Evolutionary conservation across 2,113 vertebrate genomes (phyloP).

Genomic region (Oncorhynchus kisutch): DNA sequence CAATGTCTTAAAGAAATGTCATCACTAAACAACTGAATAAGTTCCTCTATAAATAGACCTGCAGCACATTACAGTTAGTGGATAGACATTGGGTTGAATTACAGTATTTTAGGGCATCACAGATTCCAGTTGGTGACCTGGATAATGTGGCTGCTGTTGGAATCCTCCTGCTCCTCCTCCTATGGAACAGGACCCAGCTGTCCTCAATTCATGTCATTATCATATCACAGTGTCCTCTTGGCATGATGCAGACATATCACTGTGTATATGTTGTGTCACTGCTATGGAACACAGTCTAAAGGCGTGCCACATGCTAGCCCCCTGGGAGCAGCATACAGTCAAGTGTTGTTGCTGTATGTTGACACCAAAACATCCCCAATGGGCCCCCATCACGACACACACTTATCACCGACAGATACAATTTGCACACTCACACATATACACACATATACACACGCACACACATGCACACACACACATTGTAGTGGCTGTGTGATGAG

Average conservation of each 20-base stretch:
- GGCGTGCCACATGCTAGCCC: background rate
- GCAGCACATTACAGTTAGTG: too few species aligned
- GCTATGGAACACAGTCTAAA: background rate
- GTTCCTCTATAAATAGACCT: too few species aligned
- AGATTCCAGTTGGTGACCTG: conserved; percentile 11
- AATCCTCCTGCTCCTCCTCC: conserved; percentile 7
- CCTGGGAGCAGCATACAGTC: background rate
- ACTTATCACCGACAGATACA: background rate
- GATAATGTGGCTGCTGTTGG: conserved; percentile 43
- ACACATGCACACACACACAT: conserved; percentile 17
- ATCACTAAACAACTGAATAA: too few species aligned
- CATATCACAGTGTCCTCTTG: conserved; percentile 48
- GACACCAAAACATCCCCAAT: background rate
- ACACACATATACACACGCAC: background rate
- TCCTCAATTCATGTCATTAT: conserved; percentile 73
- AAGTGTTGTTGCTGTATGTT: background rate
- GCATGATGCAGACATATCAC: conserved; percentile 36
- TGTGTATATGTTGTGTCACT: background rate
- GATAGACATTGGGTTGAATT: too few species aligned
- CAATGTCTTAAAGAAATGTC: too few species aligned
- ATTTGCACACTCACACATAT: background rate
- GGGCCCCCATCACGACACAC: too few species aligned
- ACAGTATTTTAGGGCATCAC: background rate
- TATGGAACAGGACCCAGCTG: conserved; percentile 49
- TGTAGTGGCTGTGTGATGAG: conserved; percentile 67